Conservation (phyloP, 2,888 invertebrate genomes). For the Archips xylosteana region DNA sequence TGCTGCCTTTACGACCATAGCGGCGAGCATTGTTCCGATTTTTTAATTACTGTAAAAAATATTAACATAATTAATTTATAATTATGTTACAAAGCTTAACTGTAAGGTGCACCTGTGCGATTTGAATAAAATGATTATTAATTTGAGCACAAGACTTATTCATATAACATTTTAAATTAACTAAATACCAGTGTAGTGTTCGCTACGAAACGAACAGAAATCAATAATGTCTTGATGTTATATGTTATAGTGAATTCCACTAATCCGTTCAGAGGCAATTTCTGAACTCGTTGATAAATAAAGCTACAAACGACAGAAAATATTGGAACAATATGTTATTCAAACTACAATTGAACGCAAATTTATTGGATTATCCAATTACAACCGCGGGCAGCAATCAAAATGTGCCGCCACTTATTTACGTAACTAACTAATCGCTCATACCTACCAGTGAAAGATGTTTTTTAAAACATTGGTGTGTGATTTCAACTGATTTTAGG, state of each 20-base stretch:
- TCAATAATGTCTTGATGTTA: slow-evolving; percentile 16
- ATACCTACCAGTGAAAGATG: slow-evolving; percentile 29
- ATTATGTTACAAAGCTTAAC: not conserved
- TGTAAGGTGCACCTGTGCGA: not conserved
- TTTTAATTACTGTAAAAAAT: slow-evolving; percentile 7
- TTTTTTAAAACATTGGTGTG: slow-evolving; percentile 11
- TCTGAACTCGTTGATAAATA: not conserved
- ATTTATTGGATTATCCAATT: slow-evolving; percentile 19
- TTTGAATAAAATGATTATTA: not conserved
- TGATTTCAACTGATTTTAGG: slow-evolving; percentile 6
- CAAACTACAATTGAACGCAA: not conserved
- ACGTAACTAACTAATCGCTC: slow-evolving; percentile 23
- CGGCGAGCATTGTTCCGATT: slow-evolving; percentile 27
- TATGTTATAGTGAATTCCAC: not conserved
- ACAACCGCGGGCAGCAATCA: slow-evolving; percentile 7
- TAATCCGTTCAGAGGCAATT: not conserved
- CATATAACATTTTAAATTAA: not conserved
- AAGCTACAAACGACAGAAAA: not conserved
- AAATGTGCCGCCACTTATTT: slow-evolving; percentile 17
- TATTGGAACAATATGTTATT: not conserved
- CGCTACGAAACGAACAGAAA: slow-evolving; percentile 9
- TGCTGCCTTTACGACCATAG: slow-evolving; percentile 46
- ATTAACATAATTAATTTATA: not conserved
- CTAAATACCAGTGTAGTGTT: not conserved
- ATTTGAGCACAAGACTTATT: not conserved